Base-by-base conservation (phyloP, 2,888 invertebrate species). In the Incurvaria masculella region DNA sequence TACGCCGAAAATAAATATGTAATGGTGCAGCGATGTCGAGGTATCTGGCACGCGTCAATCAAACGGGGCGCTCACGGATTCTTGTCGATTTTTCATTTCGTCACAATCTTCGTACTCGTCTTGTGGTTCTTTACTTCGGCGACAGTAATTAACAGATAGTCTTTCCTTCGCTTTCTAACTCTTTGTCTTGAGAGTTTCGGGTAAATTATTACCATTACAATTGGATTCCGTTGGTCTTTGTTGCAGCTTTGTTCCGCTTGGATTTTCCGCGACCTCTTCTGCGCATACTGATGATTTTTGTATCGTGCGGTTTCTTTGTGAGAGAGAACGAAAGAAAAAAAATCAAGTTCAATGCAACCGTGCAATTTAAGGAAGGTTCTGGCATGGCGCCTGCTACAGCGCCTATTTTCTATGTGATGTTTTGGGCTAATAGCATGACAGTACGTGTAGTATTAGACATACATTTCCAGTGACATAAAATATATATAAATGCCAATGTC, bases 41-140 rank as follows among this genome's bases (percentile, higher is more conserved):
- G 70, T 69, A 75, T 73, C 70, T 75, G 69, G 74, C 74, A 70
- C 75, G 74, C 74, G 76, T 78, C 78, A 78, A 76, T 78, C 75
- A 78, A 70, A 72, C 66, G 66, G 64, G 68, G 70, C 66, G 64
- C 64, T 65, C 63, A 68, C 59, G 70, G 69, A 69, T 68, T 67
- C 19, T 61, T 64, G 66, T 61, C 69, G 69, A 74, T 76, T 75
- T 74, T 75, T 76, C 75, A 73, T 68, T 71, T 66, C 72, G n/a
- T n/a, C 23, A 10, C 23, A 10, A 4, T 4, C 23, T 23, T 33
- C 33, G 33, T n/a, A n/a, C 23, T 33, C 33, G 33, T 11, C 33
- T 33, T n/a, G 33, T 3, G 33, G 11, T 8, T 33, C 74, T 73
- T n/a, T n/a, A 73, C 74, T 73, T 74, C 69, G 68, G 75, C 70